Percentiles rank a stretch among this genome's conserved stretches.
Evolutionary conservation across 2,113 vertebrate species (phyloP).

Genomic region (Athene noctua): DNA sequence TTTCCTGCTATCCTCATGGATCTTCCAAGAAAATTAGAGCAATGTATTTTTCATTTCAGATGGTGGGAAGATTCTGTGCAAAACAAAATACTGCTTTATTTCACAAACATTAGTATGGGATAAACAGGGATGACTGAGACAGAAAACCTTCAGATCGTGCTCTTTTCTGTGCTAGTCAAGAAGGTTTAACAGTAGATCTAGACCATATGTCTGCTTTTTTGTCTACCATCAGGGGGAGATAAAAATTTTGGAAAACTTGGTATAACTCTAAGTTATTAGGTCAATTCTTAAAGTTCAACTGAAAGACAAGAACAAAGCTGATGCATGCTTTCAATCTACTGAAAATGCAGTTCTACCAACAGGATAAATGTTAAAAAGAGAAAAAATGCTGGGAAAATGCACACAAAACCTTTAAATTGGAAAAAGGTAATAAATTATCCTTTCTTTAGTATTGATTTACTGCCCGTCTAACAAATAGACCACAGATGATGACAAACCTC

Average conservation of each 20-base stretch:
- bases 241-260: background rate
- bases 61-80: background rate
- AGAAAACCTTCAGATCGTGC: background rate
- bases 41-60: background rate
- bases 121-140: background rate
- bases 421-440: background rate
- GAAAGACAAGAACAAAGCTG: background rate
- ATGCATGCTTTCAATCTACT: background rate
- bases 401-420: background rate
- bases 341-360: background rate
- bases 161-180: background rate
- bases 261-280: background rate
- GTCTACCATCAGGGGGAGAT: background rate
- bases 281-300: background rate
- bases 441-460: background rate
- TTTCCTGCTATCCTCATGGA: background rate
- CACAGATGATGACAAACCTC: background rate
- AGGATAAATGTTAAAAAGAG: background rate
- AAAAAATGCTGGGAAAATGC: background rate
- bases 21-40: background rate
- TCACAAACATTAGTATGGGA: background rate
- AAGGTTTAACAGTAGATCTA: background rate
- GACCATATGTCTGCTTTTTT: background rate
- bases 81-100: background rate
- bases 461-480: background rate